Base-by-base conservation (phyloP, 2,888 invertebrate species). In the Rhagonycha fulva region DNA sequence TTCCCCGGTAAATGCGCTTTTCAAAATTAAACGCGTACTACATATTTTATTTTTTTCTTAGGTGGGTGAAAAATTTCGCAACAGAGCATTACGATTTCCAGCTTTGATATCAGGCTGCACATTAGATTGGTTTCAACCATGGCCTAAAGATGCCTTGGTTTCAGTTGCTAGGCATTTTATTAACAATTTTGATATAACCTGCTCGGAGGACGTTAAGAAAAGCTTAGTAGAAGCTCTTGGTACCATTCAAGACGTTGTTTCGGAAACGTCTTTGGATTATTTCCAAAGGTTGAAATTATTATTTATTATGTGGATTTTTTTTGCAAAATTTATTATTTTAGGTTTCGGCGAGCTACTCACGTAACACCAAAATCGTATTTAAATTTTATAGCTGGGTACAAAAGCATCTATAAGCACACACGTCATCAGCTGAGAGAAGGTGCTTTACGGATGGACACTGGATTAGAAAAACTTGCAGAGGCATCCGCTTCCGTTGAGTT, bases 41-140 rank as follows among this genome's bases (percentile, higher is more conserved):
- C 10, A 10, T 14, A 28, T 47, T 74, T 68, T 80, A 9, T 63
- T 80, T 87, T 88, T 72, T 32, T n/a, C n/a, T 32, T 82, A 95
- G 95, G 94, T 98, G 0, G 98, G 98, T n/a, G 98, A 98, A 89
- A 97, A 97, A 80, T 98, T 98, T 85, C 90, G 98, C 74, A 94
- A 94, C 82, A 91, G 98, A 79, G 96, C 98, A 0, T 91, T 97
- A 86, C 92, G 97, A 82, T 98, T 98, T 86, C 98, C 98, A 2
- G 98, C 98, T 0, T 89, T 98, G 47, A 97, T 98, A 82, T 97
- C 98, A n/a, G 98, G 98, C 10, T 98, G 98, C 85, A 98, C 98
- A 0, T 96, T 98, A 80, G 97, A 98, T 87, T 98, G 98, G 98
- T 98, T 98, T 84, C 98, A 98, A 86, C 96, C 98, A 4, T 98